Evolutionary conservation across 2,888 invertebrate genomes (phyloP).

Genomic region (Operophtera brumata): DNA sequence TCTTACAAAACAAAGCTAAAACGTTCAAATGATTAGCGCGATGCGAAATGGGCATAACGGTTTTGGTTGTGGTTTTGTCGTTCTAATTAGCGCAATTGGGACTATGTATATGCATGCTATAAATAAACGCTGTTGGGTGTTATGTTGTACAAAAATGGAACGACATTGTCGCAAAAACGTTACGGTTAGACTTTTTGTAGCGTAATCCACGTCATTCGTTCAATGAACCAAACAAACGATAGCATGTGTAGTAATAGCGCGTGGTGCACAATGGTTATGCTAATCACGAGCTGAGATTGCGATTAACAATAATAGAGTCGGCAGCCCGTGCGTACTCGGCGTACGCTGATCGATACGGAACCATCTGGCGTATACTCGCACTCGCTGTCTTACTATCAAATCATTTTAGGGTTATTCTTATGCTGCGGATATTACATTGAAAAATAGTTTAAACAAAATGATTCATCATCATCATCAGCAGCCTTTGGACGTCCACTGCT

Average conservation of each 20-base stretch:
- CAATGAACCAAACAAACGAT: slow-evolving; percentile 40
- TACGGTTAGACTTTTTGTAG: background rate
- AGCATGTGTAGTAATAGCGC: slow-evolving; percentile 47
- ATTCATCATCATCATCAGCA: too few relatives aligned
- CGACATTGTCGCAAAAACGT: background rate
- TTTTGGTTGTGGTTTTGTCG: too few relatives aligned
- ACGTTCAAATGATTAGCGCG: too few relatives aligned
- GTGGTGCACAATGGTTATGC: slow-evolving; percentile 68
- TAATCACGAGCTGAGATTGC: slow-evolving; percentile 69
- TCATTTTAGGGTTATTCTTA: background rate
- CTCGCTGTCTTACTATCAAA: slow-evolving; percentile 4
- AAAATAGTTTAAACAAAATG: too few relatives aligned
- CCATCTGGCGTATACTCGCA: slow-evolving; percentile 58
- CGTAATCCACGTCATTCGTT: slow-evolving; percentile 51
- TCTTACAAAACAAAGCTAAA: too few relatives aligned
- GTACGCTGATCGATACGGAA: slow-evolving; percentile 56
- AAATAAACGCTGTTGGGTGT: too few relatives aligned
- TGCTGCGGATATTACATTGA: background rate
- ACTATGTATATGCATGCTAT: too few relatives aligned
- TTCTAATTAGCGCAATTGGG: too few relatives aligned
- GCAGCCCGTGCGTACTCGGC: slow-evolving; percentile 44
- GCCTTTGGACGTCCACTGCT: too few relatives aligned
- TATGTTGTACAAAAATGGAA: background rate
- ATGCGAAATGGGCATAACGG: too few relatives aligned
- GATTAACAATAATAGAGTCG: slow-evolving; percentile 65